phyloP scores from a whole-genome alignment of 2,888 invertebrate species.

The Apantesis nais region DNA sequence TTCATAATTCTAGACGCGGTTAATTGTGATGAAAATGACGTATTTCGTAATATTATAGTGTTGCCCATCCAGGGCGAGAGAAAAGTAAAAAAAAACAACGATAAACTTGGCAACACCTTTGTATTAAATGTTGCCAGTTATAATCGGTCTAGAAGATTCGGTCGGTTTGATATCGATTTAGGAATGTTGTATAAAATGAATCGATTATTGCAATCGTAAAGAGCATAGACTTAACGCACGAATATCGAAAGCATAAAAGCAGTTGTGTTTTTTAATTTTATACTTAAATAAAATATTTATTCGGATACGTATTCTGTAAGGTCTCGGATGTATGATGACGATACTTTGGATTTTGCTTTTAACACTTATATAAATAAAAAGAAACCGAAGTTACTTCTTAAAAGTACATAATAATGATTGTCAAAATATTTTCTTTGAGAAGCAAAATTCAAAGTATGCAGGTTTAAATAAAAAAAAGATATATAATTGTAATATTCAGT shows the following conservation, averaged over 20 bases:
- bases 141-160: conserved; percentile 44
- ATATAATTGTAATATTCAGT: conserved; percentile 68
- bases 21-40: conserved; percentile 60
- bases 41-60: conserved; percentile 52
- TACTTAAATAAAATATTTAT: conserved; percentile 80
- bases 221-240: conserved; percentile 60
- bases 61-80: conserved; percentile 45
- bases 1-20: conserved; percentile 49
- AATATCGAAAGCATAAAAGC: conserved; percentile 72
- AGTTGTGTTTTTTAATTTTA: conserved; percentile 83
- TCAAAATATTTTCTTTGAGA: conserved; percentile 16
- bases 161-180: conserved; percentile 38
- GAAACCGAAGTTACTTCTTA: conserved; percentile 13
- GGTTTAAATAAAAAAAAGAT: conserved; percentile 46
- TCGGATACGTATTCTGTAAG: conserved; percentile 77
- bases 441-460: conserved; percentile 32
- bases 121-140: conserved; percentile 44
- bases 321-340: conserved; percentile 42
- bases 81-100: conserved; percentile 48
- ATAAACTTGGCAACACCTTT: conserved; percentile 41
- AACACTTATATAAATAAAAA: conserved; percentile 28
- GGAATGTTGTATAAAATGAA: conserved; percentile 43
- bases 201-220: conserved; percentile 51
- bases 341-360: conserved; percentile 48
- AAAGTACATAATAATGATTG: conserved; percentile 36